A percentile compares a stretch with the other conserved stretches of the same genome.
Conservation (phyloP, 92 coral and sea anemone species). For the Epizoanthus illoricatus region DNA sequence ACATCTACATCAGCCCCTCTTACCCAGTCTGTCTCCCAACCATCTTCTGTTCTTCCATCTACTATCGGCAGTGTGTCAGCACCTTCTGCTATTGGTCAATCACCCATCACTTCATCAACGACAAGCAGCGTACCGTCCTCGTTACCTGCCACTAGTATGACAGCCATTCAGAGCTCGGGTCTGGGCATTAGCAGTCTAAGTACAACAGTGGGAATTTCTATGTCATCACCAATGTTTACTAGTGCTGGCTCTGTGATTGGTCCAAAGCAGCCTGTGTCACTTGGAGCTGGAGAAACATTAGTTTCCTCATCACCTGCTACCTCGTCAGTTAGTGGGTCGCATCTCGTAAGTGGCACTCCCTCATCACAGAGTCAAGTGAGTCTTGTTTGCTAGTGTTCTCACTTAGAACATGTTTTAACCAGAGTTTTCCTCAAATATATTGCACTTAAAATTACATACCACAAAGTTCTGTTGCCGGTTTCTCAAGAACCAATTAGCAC, state of each 20-base stretch:
- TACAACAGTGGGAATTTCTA: conserved; percentile 44
- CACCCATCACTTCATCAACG: conserved; percentile 6
- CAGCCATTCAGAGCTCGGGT: conserved; percentile 48
- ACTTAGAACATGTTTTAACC: too few relatives aligned
- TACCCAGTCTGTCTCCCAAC: conserved; percentile 63
- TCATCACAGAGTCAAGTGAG: conserved; percentile 61
- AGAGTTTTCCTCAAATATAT: too few relatives aligned
- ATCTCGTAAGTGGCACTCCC: conserved; percentile 58
- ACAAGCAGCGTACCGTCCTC: conserved; percentile 35
- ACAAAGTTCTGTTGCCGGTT: too few relatives aligned
- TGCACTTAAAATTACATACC: too few relatives aligned
- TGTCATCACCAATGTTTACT: conserved; percentile 41
- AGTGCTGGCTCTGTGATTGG: conserved; percentile 48
- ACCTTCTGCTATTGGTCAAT: conserved; percentile 17
- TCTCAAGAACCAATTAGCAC: too few relatives aligned
- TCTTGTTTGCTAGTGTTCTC: background rate
- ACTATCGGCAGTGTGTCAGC: conserved; percentile 15
- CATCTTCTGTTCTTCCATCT: conserved; percentile 58
- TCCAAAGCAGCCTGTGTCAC: conserved; percentile 59
- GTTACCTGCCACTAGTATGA: conserved; percentile 12
- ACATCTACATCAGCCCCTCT: conserved; percentile 65
- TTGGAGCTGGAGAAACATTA: conserved; percentile 59
- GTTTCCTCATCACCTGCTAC: conserved; percentile 66
- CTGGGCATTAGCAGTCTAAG: conserved; percentile 39
- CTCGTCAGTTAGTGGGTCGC: conserved; percentile 78